phyloP scores from a whole-genome alignment of 35 echinoderm and acorn worm genomes.

The Ophioderma brevispina region DNA sequence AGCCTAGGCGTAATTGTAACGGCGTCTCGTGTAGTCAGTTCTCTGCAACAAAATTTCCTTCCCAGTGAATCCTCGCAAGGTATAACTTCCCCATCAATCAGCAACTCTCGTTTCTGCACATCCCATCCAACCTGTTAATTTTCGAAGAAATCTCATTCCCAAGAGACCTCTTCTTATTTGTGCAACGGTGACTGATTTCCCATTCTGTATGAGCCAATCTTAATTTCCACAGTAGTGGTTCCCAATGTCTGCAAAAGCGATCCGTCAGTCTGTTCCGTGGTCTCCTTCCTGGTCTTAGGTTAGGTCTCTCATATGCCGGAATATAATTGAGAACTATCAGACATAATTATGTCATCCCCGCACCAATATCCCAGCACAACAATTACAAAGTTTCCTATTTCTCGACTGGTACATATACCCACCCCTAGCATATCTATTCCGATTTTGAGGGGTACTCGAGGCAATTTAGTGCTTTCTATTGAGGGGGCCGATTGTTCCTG shows the following conservation, averaged over 20 bases:
- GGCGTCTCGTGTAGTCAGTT: background rate
- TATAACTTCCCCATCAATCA: too few species aligned
- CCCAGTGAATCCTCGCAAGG: background rate
- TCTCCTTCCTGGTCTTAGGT: background rate
- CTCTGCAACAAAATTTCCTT: background rate
- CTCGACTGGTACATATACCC: background rate
- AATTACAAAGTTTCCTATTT: background rate
- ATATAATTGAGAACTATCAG: background rate
- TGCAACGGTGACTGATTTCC: background rate
- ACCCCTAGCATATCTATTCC: background rate
- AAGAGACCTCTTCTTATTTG: background rate
- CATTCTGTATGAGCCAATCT: background rate
- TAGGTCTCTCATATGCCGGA: background rate
- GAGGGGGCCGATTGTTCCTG: background rate
- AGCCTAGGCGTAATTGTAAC: background rate
- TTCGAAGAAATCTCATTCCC: background rate
- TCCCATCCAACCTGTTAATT: too few species aligned
- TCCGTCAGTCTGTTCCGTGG: background rate
- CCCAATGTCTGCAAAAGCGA: background rate
- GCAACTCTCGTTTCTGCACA: too few species aligned
- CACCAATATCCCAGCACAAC: background rate
- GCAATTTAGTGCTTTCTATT: background rate
- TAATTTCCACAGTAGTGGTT: background rate
- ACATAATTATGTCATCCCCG: background rate
- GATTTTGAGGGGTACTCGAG: background rate